These are phyloP conservation scores for Bimastos eiseni DNA, from an alignment of 2,888 invertebrate genomes.

Conservation along the genomic window DNA sequence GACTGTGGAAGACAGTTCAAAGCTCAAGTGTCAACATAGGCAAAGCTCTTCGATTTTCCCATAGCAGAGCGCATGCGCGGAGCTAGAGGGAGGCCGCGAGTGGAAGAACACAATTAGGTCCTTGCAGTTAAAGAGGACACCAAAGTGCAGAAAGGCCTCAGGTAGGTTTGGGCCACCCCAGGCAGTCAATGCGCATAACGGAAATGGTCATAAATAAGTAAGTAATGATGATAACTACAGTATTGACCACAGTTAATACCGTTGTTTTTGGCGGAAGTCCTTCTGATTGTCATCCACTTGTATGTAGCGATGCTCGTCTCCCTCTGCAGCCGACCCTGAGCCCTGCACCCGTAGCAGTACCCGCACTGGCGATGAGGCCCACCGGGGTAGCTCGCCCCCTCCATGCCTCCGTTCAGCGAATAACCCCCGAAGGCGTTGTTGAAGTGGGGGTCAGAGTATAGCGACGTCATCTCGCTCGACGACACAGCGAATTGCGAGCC, in stretches of 20 bases:
- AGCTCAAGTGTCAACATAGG: no score
- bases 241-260: neutral
- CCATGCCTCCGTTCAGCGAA: neutral
- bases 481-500: neutral
- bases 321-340: neutral
- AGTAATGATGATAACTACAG: no score
- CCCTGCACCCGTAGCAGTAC: slow-evolving; percentile 17
- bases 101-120: no score
- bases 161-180: no score
- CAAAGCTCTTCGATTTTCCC: no score
- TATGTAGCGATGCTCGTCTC: neutral
- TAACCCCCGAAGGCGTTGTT: neutral
- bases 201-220: no score
- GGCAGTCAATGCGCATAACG: no score
- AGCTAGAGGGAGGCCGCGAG: no score
- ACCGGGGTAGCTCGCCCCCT: neutral
- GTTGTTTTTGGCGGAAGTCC: neutral
- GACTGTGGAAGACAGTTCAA: no score
- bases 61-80: no score
- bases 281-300: slow-evolving; percentile 18
- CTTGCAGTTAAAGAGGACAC: no score
- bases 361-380: neutral
- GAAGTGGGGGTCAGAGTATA: neutral
- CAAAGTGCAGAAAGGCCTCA: no score
- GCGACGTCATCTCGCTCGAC: neutral